A percentile compares a stretch with the other conserved stretches of the same genome.
These are phyloP conservation scores for Gallinago media DNA, from an alignment of 2,113 vertebrate species.

Conservation along the genomic window DNA sequence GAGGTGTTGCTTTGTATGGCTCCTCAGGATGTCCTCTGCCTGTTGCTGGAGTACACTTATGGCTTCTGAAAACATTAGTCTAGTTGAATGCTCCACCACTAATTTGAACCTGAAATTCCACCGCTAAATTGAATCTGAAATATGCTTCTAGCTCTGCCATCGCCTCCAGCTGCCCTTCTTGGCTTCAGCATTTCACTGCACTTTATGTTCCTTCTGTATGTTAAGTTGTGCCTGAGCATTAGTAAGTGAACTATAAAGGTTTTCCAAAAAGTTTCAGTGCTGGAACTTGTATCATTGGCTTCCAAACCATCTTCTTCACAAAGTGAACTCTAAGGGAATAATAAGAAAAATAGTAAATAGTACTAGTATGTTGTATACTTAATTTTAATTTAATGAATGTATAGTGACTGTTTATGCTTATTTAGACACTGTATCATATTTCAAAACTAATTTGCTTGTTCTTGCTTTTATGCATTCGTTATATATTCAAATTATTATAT, in stretches of 20 bases:
- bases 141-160: background rate
- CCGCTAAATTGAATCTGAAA: background rate
- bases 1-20: background rate
- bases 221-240: background rate
- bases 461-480: background rate
- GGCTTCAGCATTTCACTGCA: background rate
- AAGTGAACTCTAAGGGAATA: background rate
- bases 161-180: fast-evolving
- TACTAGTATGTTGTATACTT: background rate
- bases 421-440: background rate
- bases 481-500: background rate
- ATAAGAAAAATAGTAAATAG: background rate
- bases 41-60: background rate
- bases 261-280: background rate
- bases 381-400: background rate
- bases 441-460: background rate
- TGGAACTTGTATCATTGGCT: background rate
- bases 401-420: background rate
- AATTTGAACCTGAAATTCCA: background rate
- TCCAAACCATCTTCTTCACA: background rate
- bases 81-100: background rate
- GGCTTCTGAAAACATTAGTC: background rate
- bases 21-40: background rate
- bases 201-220: background rate
- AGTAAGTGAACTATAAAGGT: background rate